A percentile compares a stretch with the other conserved stretches of the same genome.
Evolutionary conservation across 2,797 vertebrate genomes (phyloP).

Genomic region (Mastacembelus armatus): DNA sequence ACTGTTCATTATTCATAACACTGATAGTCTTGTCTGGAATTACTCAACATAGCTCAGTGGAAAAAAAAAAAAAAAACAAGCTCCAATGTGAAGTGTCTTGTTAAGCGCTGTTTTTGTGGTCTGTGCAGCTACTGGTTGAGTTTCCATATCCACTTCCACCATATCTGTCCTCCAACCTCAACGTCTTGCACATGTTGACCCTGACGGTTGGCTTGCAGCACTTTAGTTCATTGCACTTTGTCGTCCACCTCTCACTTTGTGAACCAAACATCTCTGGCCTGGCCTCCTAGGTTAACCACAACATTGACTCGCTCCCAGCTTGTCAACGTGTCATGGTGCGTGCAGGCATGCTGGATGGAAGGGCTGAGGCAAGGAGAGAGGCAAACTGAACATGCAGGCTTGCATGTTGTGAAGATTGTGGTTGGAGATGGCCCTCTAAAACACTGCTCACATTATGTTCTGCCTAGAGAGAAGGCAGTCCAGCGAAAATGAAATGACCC

Average conservation of each 20-base stretch:
- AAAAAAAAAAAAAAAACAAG: not conserved
- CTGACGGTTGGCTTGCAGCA: constrained; percentile 61
- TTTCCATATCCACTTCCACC: constrained; percentile 47
- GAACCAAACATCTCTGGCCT: constrained; percentile 63
- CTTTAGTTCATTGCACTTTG: constrained; percentile 68
- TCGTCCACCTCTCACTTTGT: constrained; percentile 68
- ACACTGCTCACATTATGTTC: constrained; percentile 69
- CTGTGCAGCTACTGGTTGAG: constrained; percentile 24
- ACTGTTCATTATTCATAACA: no score
- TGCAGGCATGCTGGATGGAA: constrained; percentile 68
- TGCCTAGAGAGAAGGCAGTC: constrained; percentile 56
- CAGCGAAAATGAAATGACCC: constrained; percentile 68
- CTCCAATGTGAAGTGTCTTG: not conserved
- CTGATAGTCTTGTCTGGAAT: not conserved
- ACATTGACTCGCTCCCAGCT: constrained; percentile 67
- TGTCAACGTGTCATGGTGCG: constrained; percentile 80
- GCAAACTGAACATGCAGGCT: constrained; percentile 70
- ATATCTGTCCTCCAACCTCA: constrained; percentile 35
- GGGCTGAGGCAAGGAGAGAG: constrained; percentile 36
- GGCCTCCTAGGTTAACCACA: constrained; percentile 76
- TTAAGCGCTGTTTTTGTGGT: constrained; percentile 25
- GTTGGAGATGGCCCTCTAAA: constrained; percentile 62
- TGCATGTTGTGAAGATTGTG: constrained; percentile 65
- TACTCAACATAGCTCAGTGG: not conserved
- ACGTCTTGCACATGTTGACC: constrained; percentile 66